Base-by-base conservation (phyloP, 2,797 vertebrate species). In the Lindbergichthys nudifrons region DNA sequence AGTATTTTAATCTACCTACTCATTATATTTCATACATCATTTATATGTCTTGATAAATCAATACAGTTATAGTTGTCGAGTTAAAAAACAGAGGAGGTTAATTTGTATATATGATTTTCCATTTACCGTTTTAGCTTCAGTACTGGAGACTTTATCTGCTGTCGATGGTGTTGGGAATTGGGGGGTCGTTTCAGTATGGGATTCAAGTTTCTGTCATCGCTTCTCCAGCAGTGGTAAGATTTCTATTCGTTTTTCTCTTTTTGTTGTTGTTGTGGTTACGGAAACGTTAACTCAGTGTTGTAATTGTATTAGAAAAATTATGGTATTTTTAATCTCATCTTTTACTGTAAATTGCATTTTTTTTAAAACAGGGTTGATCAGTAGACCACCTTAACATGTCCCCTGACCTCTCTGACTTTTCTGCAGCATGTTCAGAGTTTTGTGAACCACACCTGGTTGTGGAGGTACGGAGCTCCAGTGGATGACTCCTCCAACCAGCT, bases 161-260 rank as follows among this genome's bases (percentile, higher is more conserved):
- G 79, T 71, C 90, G 14, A 13, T 95, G 70, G 93, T 95, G 61
- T 78, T 95, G 88, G 95, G 94, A 51, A 90, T 95, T 23, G 94
- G 93, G 32, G 95, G 94, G 60, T 81, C 90, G 0, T 95, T 95
- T 81, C 95, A 96, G 18, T 95, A 93, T 76, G 95, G 95, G n/a
- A 79, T 96, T 52, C 95, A 96, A 47, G 60, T 96, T 43, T 95
- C 95, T 46, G 77, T 95, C 79, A 92, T 96, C 42, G 93, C 94
- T 60, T 93, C 95, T 74, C 94, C 95, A 19, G 93, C 94, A 59
- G 89, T 85, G 88, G 94, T 96, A 89, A 92, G 90, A 60, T 13
- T 2, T 23, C 9, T 52, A 6, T 54, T 52, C 5, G 1, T 36
- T 36, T 32, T 32, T 32, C 5, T 8, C 32, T 36, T 36, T 26